phyloP scores from a whole-genome alignment of 2,113 vertebrate species.

The Progne subis region DNA sequence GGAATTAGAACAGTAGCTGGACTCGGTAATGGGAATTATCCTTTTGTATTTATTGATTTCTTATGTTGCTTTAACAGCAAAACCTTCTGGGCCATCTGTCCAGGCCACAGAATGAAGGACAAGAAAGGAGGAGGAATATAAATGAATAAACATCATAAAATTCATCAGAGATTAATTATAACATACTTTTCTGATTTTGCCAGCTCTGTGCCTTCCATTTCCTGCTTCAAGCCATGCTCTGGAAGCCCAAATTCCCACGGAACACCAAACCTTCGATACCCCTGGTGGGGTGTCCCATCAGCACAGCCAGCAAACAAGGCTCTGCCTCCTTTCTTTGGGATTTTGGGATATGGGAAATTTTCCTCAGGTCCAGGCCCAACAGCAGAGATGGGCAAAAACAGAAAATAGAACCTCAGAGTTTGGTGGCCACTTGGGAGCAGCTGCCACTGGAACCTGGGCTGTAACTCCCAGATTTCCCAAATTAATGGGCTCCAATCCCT shows the following conservation, averaged over 20 bases:
- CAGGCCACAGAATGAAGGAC: neutral
- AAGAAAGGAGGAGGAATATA: neutral
- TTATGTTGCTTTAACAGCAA: neutral
- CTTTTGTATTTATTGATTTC: neutral
- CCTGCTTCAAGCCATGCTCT: neutral
- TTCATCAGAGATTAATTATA: neutral
- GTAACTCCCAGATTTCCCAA: too few species aligned
- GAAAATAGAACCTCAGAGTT: neutral
- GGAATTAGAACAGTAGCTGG: neutral
- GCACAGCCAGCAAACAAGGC: neutral
- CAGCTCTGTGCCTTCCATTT: neutral
- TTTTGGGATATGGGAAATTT: neutral
- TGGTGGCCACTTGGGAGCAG: neutral
- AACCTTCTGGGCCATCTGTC: neutral
- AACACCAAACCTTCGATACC: neutral
- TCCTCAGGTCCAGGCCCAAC: neutral
- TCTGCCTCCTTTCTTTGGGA: neutral
- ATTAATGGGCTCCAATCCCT: neutral
- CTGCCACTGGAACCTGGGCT: neutral
- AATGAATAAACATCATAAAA: neutral
- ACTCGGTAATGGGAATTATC: neutral
- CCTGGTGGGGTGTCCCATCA: fast-evolving
- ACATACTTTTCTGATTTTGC: neutral
- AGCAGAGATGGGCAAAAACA: neutral
- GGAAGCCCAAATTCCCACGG: neutral